phyloP scores from a whole-genome alignment of 2,797 vertebrate species.

The Rhabdophis nuchalis region DNA sequence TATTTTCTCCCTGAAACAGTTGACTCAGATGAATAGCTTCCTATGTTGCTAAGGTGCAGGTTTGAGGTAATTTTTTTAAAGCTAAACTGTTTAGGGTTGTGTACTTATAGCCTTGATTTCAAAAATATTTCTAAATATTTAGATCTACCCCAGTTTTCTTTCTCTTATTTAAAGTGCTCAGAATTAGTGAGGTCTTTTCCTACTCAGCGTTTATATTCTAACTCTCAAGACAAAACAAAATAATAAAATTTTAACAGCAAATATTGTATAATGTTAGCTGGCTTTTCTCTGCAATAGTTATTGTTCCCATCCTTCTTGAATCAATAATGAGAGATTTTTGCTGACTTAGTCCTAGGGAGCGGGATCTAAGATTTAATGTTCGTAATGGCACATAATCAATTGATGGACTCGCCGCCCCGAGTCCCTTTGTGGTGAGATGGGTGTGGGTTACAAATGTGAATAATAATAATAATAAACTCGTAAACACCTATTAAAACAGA shows the following conservation, averaged over 20 bases:
- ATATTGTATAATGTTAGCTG: not conserved
- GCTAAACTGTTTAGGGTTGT: not conserved
- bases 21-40: not conserved
- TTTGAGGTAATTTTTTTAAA: not conserved
- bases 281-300: not conserved
- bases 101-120: not conserved
- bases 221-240: not conserved
- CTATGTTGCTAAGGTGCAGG: not conserved
- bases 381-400: not conserved
- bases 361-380: not conserved
- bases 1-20: not conserved
- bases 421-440: too few relatives aligned
- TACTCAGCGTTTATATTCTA: not conserved
- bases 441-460: too few relatives aligned
- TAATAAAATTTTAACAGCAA: not conserved
- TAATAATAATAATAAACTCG: not conserved
- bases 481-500: too few relatives aligned
- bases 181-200: not conserved
- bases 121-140: not conserved
- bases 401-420: too few relatives aligned
- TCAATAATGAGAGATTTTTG: not conserved
- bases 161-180: not conserved
- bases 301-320: not conserved
- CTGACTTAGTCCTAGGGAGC: not conserved
- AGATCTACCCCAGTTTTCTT: not conserved